Evolutionary conservation across 2,113 vertebrate genomes (phyloP).

Genomic region (Phaethon lepturus): DNA sequence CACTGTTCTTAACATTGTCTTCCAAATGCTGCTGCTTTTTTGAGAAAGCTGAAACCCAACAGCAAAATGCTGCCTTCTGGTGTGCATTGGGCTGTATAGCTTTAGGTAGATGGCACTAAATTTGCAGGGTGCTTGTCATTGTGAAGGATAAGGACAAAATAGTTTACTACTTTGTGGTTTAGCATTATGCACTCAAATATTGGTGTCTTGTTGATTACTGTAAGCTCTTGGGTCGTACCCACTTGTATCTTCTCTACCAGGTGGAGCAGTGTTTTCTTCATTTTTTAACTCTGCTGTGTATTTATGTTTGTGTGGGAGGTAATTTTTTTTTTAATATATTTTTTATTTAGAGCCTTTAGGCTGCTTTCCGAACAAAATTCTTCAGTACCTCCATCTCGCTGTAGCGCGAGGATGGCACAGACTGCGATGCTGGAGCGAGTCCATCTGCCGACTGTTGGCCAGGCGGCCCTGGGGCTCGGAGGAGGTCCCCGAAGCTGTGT

Average conservation of each 20-base stretch:
- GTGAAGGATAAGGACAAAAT: neutral
- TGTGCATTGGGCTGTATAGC: no score
- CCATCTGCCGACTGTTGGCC: accelerated
- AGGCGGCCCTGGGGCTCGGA: neutral
- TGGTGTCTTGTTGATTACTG: neutral
- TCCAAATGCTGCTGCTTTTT: neutral
- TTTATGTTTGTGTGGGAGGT: neutral
- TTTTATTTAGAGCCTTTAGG: neutral
- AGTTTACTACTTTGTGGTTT: neutral
- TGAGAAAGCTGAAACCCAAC: neutral
- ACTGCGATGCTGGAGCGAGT: accelerated
- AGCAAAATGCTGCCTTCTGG: neutral
- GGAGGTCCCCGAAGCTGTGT: neutral
- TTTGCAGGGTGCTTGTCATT: neutral
- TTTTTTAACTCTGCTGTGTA: neutral
- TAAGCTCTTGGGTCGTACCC: neutral
- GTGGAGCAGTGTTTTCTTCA: accelerated
- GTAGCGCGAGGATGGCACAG: neutral
- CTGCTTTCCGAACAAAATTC: neutral
- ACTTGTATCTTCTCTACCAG: neutral
- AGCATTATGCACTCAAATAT: neutral
- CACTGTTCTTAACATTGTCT: accelerated
- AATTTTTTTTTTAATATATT: neutral
- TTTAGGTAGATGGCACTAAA: neutral
- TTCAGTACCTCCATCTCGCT: neutral